Evolutionary conservation across 2,888 invertebrate species (phyloP), one percentile per base, ranked within the genome.

Genomic region (Scelioninae gen. 1): DNA sequence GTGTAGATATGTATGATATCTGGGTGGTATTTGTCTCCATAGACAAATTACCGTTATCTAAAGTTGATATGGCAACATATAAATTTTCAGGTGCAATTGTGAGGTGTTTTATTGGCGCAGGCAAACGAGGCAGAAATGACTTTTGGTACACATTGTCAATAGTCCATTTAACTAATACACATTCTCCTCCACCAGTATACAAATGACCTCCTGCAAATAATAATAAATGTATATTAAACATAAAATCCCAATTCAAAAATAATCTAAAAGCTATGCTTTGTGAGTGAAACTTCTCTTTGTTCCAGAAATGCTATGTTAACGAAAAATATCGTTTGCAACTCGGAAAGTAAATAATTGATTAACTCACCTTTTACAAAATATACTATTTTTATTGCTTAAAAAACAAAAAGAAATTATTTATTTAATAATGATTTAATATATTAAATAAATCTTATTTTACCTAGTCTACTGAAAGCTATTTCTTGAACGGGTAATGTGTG

Each of bases 101-200:
- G 29, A 97, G 92, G 87, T 95, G 95, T 62, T 93, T 92, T 47
- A 97, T 94, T 1, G 95, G 94, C 11, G 95, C 94, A 2, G 96
- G 94, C 86, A 97, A 92, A 62, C 97, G 94, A 0, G 97, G 97
- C 56, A 96, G 88, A 90, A 94, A 96, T 31, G 93, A 92, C 85
- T 93, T 94, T 8, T 38, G 9, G 0, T 92, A 88, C 0, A 93
- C 91, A 86, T 94, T 93, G 43, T 93, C 92, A 23, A 95, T 83
- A 65, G 93, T 93, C 97, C 97, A 97, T 90, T 95, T 95, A 0
- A 97, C 96, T 63, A 97, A 91, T 0, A 96, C 96, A 88, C 95
- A 94, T 91, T 97, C 97, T 56, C 94, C 93, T n/a, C 96, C 97
- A 8, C 96, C 96, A 86, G 96, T 96, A 87, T 95, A 95, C 89